A percentile compares a stretch with the other conserved stretches of the same genome.
These are phyloP conservation scores for Hydrocynus forskahlii DNA, from an alignment of 2,797 vertebrate species.

Conservation along the genomic window DNA sequence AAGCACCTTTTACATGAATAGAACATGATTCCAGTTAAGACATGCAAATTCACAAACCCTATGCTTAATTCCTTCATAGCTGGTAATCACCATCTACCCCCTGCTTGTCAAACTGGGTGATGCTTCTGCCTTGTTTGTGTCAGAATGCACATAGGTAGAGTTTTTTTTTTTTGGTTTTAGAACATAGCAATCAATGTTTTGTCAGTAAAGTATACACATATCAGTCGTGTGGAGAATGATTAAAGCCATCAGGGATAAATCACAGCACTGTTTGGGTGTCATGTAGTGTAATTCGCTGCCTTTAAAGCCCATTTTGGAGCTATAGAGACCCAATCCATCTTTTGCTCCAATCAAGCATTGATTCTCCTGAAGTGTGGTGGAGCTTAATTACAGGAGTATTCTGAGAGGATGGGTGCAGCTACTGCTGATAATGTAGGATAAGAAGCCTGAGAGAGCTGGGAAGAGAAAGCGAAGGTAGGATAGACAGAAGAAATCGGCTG, in stretches of 20 bases:
- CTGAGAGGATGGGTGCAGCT: constrained; percentile 27
- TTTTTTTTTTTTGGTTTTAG: background rate
- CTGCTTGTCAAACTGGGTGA: background rate
- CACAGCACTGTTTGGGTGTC: background rate
- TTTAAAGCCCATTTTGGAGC: constrained; percentile 45
- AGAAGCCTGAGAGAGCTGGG: background rate
- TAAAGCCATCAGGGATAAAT: constrained; percentile 49
- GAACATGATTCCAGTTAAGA: constrained; percentile 24
- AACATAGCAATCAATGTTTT: constrained; percentile 43
- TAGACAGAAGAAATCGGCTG: constrained; percentile 17
- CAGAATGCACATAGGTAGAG: background rate
- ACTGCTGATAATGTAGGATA: constrained; percentile 33
- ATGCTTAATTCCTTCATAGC: constrained; percentile 23
- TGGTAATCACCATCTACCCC: constrained; percentile 42
- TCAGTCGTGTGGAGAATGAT: constrained; percentile 46
- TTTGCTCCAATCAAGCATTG: constrained; percentile 51
- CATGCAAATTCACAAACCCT: constrained; percentile 18
- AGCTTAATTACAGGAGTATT: constrained; percentile 47
- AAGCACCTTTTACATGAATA: constrained; percentile 21
- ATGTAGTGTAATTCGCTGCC: constrained; percentile 37
- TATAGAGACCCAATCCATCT: constrained; percentile 45
- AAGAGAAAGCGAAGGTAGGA: constrained; percentile 31
- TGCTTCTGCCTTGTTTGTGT: background rate
- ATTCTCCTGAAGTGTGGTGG: constrained; percentile 56
- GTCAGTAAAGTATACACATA: constrained; percentile 55